phyloP scores from a whole-genome alignment of 2,797 vertebrate genomes.

The Lycodopsis pacificus region DNA sequence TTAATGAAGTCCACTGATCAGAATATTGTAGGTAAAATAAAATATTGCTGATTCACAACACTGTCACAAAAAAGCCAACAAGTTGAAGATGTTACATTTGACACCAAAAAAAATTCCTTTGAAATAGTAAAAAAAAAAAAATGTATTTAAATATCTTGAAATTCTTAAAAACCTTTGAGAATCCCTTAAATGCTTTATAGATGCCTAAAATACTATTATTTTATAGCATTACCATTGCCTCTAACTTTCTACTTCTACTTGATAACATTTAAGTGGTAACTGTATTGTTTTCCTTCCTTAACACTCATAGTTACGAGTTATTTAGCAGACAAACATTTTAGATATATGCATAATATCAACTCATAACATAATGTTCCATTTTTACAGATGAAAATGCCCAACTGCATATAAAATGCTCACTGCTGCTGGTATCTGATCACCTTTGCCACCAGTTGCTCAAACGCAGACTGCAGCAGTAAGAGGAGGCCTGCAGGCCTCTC shows the following conservation, averaged over 20 bases:
- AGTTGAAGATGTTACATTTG: neutral
- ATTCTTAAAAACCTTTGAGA: conserved; percentile 1
- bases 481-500: conserved; percentile 58
- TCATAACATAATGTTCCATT: neutral
- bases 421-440: neutral
- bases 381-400: neutral
- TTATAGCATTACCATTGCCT: neutral
- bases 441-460: neutral
- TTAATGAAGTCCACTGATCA: neutral
- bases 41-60: neutral
- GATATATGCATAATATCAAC: neutral
- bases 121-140: too few species aligned
- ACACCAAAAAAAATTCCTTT: neutral
- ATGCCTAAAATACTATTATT: neutral
- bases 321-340: neutral
- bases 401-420: neutral
- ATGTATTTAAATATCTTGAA: neutral
- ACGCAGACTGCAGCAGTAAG: conserved; percentile 51
- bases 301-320: neutral
- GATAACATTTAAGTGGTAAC: neutral
- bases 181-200: neutral
- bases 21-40: neutral
- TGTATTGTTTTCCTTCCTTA: neutral
- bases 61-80: neutral
- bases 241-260: neutral